Evolutionary conservation across 2,113 vertebrate species (phyloP), one percentile per base, ranked within the genome.

Genomic region (Excalfactoria chinensis): DNA sequence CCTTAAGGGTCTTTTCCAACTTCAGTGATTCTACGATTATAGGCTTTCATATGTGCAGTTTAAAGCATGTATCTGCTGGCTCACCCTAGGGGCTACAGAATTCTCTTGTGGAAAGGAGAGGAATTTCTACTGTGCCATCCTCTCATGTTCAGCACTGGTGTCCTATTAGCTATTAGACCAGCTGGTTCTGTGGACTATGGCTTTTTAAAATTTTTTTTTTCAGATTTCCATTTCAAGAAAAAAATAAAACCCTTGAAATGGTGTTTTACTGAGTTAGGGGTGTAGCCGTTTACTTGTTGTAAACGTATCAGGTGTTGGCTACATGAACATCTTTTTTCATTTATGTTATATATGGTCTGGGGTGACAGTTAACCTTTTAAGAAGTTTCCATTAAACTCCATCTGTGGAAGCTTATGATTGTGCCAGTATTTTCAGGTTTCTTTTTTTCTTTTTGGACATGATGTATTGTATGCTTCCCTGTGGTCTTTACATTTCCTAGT

Each of bases 311-410:
- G 44, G 22, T 40, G 34, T 55, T 77, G 22, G 16, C 48, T 72
- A 23, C 7, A 8, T 53, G 15, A 91, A 22, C 21, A 35, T 67
- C 32, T 63, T 63, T 10, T 73, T 84, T 77, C 2, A 2, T 43
- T 76, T 63, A 48, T 63, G 20, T 60, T 84, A 34, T 82, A 90
- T 84, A 60, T 23, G 84, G 34, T 41, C 23, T 30, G 43, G 30
- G 30, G 53, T 68, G 79, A 68, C 12, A 67, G 48, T 71, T 77
- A 75, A 84, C 43, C 35, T 95, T 86, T 81, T 40, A 55, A 72
- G 74, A 71, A 63, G 53, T 86, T 93, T 11, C 14, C 62, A 8
- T 69, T 81, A 58, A 86, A 93, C 68, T 3, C 28, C 28, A 35
- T 5, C 23, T 90, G 40, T 40, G 76, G 53, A 88, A 86, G 22